A percentile compares a stretch with the other conserved stretches of the same genome.
phyloP scores from a whole-genome alignment of 1,140 invertebrate species.

The Megathymus violae region DNA sequence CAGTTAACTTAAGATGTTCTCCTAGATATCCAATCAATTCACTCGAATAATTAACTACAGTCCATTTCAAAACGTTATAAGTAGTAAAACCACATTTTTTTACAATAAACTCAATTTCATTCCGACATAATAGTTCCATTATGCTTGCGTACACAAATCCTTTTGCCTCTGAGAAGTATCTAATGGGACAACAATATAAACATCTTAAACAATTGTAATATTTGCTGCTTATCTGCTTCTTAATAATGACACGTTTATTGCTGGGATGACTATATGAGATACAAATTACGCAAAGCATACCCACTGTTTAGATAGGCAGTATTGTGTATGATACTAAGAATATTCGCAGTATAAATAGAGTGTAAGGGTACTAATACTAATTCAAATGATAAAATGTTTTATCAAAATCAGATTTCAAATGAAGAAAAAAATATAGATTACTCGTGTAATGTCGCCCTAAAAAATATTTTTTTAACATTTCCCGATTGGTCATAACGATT shows the following conservation, averaged over 20 bases:
- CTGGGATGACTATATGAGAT: not conserved
- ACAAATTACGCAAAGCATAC: not conserved
- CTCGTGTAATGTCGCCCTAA: no score
- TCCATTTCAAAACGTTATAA: conserved; percentile 47
- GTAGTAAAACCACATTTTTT: conserved; percentile 44
- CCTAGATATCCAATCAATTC: conserved; percentile 63
- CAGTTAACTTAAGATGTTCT: conserved; percentile 61
- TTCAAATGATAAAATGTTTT: no score
- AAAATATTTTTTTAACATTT: no score
- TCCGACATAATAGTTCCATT: conserved; percentile 59
- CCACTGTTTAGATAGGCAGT: no score
- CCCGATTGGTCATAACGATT: no score
- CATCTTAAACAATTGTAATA: conserved; percentile 17
- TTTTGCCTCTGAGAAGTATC: not conserved
- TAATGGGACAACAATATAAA: not conserved
- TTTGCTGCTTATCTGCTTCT: conserved; percentile 5
- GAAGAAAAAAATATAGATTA: no score
- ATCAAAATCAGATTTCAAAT: no score
- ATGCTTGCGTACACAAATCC: conserved; percentile 8
- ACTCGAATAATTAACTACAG: conserved; percentile 48
- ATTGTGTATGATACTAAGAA: no score
- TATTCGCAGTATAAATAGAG: no score
- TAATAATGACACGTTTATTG: conserved; percentile 14
- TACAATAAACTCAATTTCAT: conserved; percentile 54
- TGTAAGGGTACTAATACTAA: no score